These are phyloP conservation scores for Paragorgia papillata DNA, from an alignment of 92 coral and sea anemone genomes.

Conservation along the genomic window DNA sequence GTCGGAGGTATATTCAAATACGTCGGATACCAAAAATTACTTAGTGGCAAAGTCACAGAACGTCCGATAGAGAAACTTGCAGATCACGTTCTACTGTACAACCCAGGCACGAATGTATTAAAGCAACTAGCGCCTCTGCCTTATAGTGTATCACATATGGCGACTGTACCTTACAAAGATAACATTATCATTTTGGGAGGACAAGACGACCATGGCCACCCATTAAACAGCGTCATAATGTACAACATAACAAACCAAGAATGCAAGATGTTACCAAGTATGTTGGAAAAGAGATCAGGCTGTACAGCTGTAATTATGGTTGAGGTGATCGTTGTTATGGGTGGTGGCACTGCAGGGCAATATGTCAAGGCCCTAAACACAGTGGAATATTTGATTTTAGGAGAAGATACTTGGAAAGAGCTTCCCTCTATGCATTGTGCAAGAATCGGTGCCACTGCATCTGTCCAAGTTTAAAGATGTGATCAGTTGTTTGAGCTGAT, in stretches of 20 bases:
- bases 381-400: background rate
- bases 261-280: constrained; percentile 71
- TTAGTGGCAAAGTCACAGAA: no score
- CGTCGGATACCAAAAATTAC: no score
- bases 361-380: background rate
- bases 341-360: constrained; percentile 78
- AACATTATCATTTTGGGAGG: constrained; percentile 30
- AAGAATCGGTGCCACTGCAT: constrained; percentile 11
- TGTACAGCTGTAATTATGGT: constrained; percentile 75
- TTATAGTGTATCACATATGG: constrained; percentile 1
- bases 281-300: constrained; percentile 77
- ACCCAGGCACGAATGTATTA: background rate
- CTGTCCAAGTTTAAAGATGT: constrained; percentile 10
- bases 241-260: constrained; percentile 72
- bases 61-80: background rate
- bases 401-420: background rate
- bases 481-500: no score
- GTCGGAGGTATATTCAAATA: no score
- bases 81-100: background rate
- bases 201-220: background rate
- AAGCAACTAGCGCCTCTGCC: constrained; percentile 12
- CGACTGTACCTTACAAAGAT: constrained; percentile 14
- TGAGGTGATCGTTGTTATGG: constrained; percentile 70
- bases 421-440: constrained; percentile 14
- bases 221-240: constrained; percentile 15